Percentiles rank a stretch among this genome's conserved stretches.
Conservation (phyloP, 2,888 invertebrate species). For the Alcis repandata region DNA sequence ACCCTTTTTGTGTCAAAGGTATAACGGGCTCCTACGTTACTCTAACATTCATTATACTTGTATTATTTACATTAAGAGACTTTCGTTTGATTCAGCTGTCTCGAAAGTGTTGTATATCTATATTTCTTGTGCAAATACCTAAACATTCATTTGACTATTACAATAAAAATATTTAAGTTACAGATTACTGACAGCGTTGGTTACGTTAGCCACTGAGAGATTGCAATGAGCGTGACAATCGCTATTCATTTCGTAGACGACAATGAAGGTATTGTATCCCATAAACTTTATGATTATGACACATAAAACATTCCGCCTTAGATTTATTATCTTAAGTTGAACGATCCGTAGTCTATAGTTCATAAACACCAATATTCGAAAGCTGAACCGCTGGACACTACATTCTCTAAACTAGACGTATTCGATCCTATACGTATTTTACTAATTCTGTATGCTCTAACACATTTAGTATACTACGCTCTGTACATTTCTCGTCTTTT, state of each 20-base stretch:
- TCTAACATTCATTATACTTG: slow-evolving; percentile 71
- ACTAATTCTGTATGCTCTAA: slow-evolving; percentile 74
- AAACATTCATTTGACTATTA: not conserved
- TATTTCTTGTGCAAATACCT: slow-evolving; percentile 50
- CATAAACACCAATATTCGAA: slow-evolving; percentile 81
- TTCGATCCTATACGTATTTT: slow-evolving; percentile 69
- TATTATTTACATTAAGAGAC: slow-evolving; percentile 69
- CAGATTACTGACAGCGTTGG: not conserved
- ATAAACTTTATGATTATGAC: slow-evolving; percentile 14
- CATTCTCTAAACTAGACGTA: slow-evolving; percentile 75
- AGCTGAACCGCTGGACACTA: slow-evolving; percentile 82
- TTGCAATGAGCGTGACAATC: not conserved
- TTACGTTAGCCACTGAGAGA: not conserved
- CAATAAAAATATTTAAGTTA: not conserved
- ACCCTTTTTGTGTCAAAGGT: slow-evolving; percentile 51
- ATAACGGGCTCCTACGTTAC: slow-evolving; percentile 58
- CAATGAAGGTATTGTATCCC: not conserved
- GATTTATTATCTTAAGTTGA: slow-evolving; percentile 59
- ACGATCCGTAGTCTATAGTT: slow-evolving; percentile 68
- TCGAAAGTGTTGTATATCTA: slow-evolving; percentile 9
- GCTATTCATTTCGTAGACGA: slow-evolving; percentile 4
- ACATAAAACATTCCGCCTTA: slow-evolving; percentile 26
- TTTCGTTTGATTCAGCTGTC: slow-evolving; percentile 28
- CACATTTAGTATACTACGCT: slow-evolving; percentile 70
- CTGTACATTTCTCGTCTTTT: slow-evolving; percentile 59